Base-by-base conservation (phyloP, 1,140 invertebrate genomes). In the Drosophila subpulchrella region DNA sequence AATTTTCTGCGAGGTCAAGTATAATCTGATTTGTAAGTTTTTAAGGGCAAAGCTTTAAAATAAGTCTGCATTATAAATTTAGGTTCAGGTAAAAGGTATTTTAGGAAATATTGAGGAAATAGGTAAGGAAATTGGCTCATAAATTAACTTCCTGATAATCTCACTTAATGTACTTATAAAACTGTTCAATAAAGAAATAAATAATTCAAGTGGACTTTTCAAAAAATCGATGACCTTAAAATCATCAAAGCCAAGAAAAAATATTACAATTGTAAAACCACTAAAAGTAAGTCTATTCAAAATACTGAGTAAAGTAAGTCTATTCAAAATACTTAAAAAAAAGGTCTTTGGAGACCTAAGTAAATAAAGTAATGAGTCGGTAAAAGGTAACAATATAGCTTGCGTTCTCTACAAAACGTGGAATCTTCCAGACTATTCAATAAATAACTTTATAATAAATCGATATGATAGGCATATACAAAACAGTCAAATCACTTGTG, bases 131-230 rank as follows among this genome's bases (percentile, higher is more conserved):
- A 71, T 70, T 36, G 65, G 65, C 27, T 30, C 44, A 71, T 71
- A 71, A 71, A 71, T 57, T 17, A 20, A 13, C 46, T 71, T 36
- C 12, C 42, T 13, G 67, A 57, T 71, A 71, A 70, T 70, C 42
- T 34, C 2, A 5, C 12, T 70, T 34, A 48, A 39, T 57, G 27
- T 4, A 8, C 7, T 3, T 2, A 58, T 66, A 53, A 66, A 68
- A 11, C n/a, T 71, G 42, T 30, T 34, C 10, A 57, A 41, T 57
- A 39, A n/a, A 36, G 24, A 71, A 57, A 71, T 58, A 58, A 70
- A 71, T 4, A 47, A 15, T 6, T 0, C 8, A 48, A 48, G 59
- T 32, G 27, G 36, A 34, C 15, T 30, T 63, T 34, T 27, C 38
- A 1, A 60, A 11, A 15, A 13, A 24, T 8, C 24, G 12, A 59